A percentile compares a stretch with the other conserved stretches of the same genome.
Evolutionary conservation across 2,113 vertebrate genomes (phyloP).

Genomic region (Rhea pennata): DNA sequence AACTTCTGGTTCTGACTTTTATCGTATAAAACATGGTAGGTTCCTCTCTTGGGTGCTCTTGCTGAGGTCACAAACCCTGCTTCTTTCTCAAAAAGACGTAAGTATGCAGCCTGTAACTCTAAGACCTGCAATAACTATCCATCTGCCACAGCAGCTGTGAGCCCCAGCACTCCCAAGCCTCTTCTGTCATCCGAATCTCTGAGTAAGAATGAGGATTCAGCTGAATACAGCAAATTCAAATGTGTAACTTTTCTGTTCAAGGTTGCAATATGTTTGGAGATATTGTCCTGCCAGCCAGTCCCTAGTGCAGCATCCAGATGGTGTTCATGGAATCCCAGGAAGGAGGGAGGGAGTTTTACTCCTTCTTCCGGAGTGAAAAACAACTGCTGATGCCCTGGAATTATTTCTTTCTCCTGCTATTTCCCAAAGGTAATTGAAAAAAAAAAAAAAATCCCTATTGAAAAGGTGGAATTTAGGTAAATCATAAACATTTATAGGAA

Average conservation of each 20-base stretch:
- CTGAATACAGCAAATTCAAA: constrained; percentile 57
- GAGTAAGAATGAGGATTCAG: constrained; percentile 39
- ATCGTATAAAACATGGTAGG: neutral
- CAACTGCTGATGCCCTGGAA: neutral
- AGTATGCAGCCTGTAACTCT: neutral
- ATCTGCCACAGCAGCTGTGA: constrained; percentile 64
- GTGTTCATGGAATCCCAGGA: neutral
- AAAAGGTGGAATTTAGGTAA: neutral
- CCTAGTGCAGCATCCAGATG: constrained; percentile 39
- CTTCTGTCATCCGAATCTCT: neutral
- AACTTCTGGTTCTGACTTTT: neutral
- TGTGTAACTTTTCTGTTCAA: neutral
- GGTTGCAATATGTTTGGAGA: constrained; percentile 53
- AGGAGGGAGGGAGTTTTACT: accelerated
- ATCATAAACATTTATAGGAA: neutral
- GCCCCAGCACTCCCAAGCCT: neutral
- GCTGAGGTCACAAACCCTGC: neutral
- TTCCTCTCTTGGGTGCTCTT: neutral
- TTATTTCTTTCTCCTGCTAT: neutral
- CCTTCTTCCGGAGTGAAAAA: neutral
- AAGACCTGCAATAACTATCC: constrained; percentile 21
- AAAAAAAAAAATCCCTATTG: neutral
- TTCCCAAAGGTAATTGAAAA: neutral
- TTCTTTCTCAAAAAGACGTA: neutral
- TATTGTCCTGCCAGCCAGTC: neutral